These are phyloP conservation scores for Grus americana DNA, from an alignment of 2,113 vertebrate genomes.

Conservation along the genomic window DNA sequence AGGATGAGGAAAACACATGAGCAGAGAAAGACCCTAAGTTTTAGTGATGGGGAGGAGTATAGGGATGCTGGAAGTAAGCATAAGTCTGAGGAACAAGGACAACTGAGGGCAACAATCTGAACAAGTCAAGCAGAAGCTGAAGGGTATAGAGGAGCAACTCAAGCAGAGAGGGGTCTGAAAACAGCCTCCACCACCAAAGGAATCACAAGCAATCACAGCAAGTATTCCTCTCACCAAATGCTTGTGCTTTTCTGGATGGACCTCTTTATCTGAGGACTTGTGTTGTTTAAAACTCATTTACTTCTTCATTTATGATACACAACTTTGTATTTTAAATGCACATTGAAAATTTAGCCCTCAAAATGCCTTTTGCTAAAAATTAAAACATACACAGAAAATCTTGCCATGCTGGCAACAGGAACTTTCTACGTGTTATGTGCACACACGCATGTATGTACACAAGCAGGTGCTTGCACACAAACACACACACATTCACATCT, in stretches of 20 bases:
- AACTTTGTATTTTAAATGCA: neutral
- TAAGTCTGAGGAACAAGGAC: neutral
- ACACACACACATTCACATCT: neutral
- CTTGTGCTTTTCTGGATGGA: neutral
- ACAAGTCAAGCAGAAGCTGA: neutral
- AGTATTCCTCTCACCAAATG: neutral
- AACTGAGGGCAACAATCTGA: neutral
- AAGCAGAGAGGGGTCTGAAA: neutral
- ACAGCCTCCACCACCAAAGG: neutral
- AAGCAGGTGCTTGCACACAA: neutral
- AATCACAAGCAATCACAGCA: neutral
- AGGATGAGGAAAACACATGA: neutral
- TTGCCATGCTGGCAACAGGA: neutral
- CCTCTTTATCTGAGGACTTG: neutral
- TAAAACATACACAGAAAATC: neutral
- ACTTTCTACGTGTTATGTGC: no score
- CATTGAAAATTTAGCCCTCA: neutral
- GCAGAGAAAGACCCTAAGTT: neutral
- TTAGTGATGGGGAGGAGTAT: neutral
- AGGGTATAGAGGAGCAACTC: neutral
- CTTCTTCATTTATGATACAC: neutral
- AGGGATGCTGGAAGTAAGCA: neutral
- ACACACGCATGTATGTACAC: accelerated
- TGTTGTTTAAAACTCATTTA: neutral
- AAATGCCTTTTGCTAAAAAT: neutral